Base-by-base conservation (phyloP, 2,113 vertebrate genomes). In the Pomatostomus ruficeps region DNA sequence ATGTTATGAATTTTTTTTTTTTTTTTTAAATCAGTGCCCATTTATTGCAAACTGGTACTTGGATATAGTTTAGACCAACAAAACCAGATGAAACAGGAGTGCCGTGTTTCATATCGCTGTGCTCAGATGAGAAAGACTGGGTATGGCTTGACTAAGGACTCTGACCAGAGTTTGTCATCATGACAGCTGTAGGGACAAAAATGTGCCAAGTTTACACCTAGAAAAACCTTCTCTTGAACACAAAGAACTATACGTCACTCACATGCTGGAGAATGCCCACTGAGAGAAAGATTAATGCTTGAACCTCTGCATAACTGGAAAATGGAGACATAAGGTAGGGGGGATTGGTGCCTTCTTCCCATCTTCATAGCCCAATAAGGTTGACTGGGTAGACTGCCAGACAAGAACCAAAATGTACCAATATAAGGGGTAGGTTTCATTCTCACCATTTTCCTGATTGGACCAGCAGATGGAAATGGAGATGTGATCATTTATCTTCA, bases 401-500 rank as follows among this genome's bases (percentile, higher is more conserved):
- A 29, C 29, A 70, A 67, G 59, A 51, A 93, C 95, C 85, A 88
- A 94, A 90, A 94, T 57, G 23, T 36, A 77, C 88, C 68, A 24
- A 40, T 88, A 35, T 80, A 70, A 94, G 33, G 52, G 31, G 14
- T 48, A 92, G 88, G n/a, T 90, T 96, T 95, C 92, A 94, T 88
- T 92, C 82, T 95, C 68, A 89, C 55, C n/a, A 63, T 93, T 96
- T 95, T 95, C 86, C 85, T 85, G 92, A 94, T 91, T 94, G 95
- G 94, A 90, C 93, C 65, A 80, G 92, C 96, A 96, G 95, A 97
- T 97, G 95, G 95, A 94, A 96, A 94, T 83, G 43, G 67, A 94
- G 91, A 92, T 95, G 82, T 45, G 95, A 96, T 93, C 94, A 74
- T 94, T 96, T 96, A 77, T 96, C 94, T 96, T 97, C 90, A 96